Conservation (phyloP, 2,888 invertebrate genomes). For the Epinotia demarniana region DNA sequence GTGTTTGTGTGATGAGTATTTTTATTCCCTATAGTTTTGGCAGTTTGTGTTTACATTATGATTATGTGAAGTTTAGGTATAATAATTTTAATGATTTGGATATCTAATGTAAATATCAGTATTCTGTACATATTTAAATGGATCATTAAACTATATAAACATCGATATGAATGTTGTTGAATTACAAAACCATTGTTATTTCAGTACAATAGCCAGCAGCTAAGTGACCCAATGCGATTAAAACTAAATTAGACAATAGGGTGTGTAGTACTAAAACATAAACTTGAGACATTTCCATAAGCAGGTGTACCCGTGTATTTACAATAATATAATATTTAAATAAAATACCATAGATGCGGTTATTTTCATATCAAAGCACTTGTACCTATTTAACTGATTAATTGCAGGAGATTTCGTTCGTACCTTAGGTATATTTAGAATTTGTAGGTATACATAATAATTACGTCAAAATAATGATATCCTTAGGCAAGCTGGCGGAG, state of each 20-base stretch:
- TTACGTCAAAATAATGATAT: too few relatives aligned
- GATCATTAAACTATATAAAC: conserved; percentile 16
- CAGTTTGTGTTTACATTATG: too few relatives aligned
- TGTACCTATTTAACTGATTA: too few relatives aligned
- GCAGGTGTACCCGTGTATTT: background rate
- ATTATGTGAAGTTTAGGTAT: background rate
- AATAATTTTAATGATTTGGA: background rate
- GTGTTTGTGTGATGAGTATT: too few relatives aligned
- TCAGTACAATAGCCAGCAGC: conserved; percentile 14
- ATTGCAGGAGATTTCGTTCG: too few relatives aligned
- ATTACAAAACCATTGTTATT: conserved; percentile 26
- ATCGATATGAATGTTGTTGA: conserved; percentile 21
- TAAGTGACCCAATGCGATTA: background rate
- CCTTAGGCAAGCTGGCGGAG: too few relatives aligned
- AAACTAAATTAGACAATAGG: conserved; percentile 8
- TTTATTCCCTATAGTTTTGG: too few relatives aligned
- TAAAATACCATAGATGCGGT: background rate
- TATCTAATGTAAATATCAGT: conserved; percentile 15
- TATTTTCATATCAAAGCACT: too few relatives aligned
- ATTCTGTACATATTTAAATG: background rate
- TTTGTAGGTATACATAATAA: too few relatives aligned
- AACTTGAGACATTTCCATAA: background rate
- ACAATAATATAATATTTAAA: background rate
- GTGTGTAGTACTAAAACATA: background rate
- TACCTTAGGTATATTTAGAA: too few relatives aligned